Evolutionary conservation across 2,113 vertebrate genomes (phyloP).

Genomic region (Pelecanus crispus): DNA sequence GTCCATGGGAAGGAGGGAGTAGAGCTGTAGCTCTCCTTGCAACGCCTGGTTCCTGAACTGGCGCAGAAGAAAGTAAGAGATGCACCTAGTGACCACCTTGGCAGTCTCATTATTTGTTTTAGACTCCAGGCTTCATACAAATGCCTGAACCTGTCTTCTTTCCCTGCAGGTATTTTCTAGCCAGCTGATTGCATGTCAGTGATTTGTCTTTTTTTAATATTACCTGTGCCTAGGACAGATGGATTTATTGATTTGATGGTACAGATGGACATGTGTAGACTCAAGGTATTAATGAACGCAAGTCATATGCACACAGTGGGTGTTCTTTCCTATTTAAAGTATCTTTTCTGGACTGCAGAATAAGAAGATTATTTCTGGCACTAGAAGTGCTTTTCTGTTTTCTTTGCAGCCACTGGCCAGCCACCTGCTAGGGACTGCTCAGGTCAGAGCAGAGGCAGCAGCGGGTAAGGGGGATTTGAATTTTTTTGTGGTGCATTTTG

Average conservation of each 20-base stretch:
- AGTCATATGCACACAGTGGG: background rate
- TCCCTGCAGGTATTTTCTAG: background rate
- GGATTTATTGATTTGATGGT: background rate
- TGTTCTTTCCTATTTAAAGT: background rate
- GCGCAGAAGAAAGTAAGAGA: background rate
- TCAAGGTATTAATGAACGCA: background rate
- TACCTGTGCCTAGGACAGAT: background rate
- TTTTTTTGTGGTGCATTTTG: background rate
- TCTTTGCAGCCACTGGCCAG: background rate
- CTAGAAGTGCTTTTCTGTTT: background rate
- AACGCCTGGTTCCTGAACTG: background rate
- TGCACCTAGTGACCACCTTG: background rate
- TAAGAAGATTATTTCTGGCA: background rate
- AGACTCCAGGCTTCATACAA: background rate
- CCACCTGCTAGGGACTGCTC: background rate
- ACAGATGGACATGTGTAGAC: background rate
- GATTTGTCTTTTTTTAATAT: background rate
- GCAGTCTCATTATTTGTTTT: background rate
- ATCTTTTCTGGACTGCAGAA: background rate
- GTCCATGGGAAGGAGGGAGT: background rate
- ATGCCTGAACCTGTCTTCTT: background rate
- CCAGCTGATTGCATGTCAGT: background rate
- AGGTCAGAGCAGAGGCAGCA: background rate
- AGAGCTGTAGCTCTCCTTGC: background rate
- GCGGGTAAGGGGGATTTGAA: background rate